Percentiles rank a stretch among this genome's conserved stretches.
Evolutionary conservation across 2,797 vertebrate species (phyloP).

Genomic region (Scarus forsteni): DNA sequence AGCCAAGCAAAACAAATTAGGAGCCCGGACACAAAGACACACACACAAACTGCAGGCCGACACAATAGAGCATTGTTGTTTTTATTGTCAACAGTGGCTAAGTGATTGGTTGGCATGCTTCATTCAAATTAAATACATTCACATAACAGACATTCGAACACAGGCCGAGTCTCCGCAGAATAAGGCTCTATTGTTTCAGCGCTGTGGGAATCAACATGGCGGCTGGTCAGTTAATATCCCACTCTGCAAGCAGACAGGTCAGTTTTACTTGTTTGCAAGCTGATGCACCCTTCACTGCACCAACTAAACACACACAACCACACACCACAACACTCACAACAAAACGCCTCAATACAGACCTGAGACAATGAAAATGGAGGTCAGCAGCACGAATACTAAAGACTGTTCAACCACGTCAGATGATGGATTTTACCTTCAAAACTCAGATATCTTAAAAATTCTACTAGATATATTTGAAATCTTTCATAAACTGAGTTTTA

Average conservation of each 20-base stretch:
- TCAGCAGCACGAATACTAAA: not conserved
- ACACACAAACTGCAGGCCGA: slow-evolving; percentile 37
- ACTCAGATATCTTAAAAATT: no score
- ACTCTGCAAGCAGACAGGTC: slow-evolving; percentile 4
- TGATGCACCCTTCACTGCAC: not conserved
- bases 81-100: slow-evolving; percentile 73
- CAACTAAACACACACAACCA: not conserved
- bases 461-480: no score
- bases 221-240: slow-evolving; percentile 40
- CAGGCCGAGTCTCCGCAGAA: slow-evolving; percentile 60
- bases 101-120: slow-evolving; percentile 75
- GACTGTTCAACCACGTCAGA: no score
- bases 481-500: no score
- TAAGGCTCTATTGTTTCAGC: slow-evolving; percentile 76
- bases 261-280: slow-evolving; percentile 22
- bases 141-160: slow-evolving; percentile 51
- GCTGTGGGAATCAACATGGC: slow-evolving; percentile 79
- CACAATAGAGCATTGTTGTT: slow-evolving; percentile 83
- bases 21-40: slow-evolving; percentile 58
- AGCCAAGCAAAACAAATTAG: slow-evolving; percentile 85
- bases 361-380: not conserved
- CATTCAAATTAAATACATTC: slow-evolving; percentile 69
- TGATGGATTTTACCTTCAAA: no score
- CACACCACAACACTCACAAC: not conserved
- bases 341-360: not conserved